These are phyloP conservation scores for Enteromius treurensis DNA, from an alignment of 2,797 vertebrate genomes.

Conservation along the genomic window DNA sequence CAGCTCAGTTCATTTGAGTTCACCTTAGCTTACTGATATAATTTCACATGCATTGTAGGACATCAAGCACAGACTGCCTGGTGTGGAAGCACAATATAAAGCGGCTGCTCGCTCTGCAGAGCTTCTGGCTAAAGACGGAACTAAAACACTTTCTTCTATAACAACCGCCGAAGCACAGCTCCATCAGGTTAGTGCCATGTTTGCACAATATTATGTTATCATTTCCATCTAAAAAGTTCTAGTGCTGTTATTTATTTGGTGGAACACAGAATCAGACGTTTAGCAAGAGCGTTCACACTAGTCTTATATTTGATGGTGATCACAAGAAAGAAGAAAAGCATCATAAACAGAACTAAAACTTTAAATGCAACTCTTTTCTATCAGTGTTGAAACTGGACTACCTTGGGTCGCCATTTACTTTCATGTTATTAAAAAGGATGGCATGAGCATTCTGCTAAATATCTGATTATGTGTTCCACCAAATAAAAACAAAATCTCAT, in stretches of 20 bases:
- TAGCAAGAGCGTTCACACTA: neutral
- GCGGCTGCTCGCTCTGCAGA: slow-evolving; percentile 84
- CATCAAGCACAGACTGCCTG: slow-evolving; percentile 88
- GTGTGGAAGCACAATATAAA: slow-evolving; percentile 93
- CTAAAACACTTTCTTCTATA: slow-evolving; percentile 83
- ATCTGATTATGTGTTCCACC: neutral
- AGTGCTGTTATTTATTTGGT: neutral
- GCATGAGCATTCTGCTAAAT: neutral
- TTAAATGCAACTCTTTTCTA: neutral
- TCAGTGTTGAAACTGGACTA: neutral
- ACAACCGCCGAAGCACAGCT: slow-evolving; percentile 88
- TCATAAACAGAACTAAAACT: neutral
- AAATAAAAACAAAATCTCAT: neutral
- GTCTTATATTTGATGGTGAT: neutral
- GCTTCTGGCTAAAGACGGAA: slow-evolving; percentile 88
- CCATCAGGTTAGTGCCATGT: slow-evolving; percentile 79
- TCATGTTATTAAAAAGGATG: neutral
- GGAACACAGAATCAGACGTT: neutral
- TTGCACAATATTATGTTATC: neutral
- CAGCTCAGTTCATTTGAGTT: neutral
- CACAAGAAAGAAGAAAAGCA: neutral
- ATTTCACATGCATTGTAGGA: slow-evolving; percentile 73
- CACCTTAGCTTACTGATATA: neutral
- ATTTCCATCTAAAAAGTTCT: neutral
- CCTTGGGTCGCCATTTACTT: neutral